A percentile compares a stretch with the other conserved stretches of the same genome.
Conservation (phyloP, 2,797 vertebrate genomes). For the Lithobates pipiens region DNA sequence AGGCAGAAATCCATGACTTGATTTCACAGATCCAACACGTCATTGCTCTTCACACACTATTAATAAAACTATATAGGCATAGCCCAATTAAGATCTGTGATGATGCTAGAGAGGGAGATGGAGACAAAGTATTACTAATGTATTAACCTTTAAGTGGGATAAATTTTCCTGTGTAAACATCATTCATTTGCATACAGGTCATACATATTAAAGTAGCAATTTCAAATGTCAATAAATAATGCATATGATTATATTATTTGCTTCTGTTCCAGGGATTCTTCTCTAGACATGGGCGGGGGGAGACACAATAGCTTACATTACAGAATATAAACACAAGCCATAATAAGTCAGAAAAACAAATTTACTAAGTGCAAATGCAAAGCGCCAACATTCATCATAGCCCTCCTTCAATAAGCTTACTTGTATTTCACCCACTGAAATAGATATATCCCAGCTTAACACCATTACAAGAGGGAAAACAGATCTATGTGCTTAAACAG, state of each 20-base stretch:
- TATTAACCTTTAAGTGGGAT: constrained; percentile 45
- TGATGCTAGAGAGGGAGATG: constrained; percentile 27
- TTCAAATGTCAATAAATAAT: constrained; percentile 47
- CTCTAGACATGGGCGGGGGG: neutral
- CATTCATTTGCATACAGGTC: constrained; percentile 26
- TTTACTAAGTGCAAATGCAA: constrained; percentile 12
- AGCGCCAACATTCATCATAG: constrained; percentile 9
- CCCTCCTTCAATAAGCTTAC: neutral
- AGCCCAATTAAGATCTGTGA: constrained; percentile 38
- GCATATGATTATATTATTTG: constrained; percentile 33
- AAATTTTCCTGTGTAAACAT: constrained; percentile 44
- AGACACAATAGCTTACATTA: neutral
- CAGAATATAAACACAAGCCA: neutral
- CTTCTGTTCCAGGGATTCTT: neutral
- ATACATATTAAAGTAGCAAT: constrained; percentile 51
- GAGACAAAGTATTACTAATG: constrained; percentile 23
- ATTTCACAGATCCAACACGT: neutral
- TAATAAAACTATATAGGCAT: constrained; percentile 41
- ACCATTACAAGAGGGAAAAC: neutral
- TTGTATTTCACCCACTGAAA: constrained; percentile 4
- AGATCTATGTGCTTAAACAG: neutral
- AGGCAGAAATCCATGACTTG: neutral
- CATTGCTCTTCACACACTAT: constrained; percentile 20
- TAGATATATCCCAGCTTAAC: neutral
- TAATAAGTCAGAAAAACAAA: neutral